Evolutionary conservation across 2,113 vertebrate genomes (phyloP).

Genomic region (Cromileptes altivelis): DNA sequence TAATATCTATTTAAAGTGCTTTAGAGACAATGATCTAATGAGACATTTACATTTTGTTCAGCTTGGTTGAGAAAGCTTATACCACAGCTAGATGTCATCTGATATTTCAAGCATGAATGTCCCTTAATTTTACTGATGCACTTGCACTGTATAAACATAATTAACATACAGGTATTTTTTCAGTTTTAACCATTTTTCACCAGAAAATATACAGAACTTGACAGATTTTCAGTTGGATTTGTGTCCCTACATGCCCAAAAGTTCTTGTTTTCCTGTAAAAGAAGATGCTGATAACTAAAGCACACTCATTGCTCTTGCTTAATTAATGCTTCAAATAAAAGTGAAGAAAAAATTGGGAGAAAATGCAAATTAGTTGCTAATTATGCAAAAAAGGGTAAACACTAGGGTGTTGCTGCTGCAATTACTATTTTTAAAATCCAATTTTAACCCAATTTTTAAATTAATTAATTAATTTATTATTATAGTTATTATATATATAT

Average conservation of each 20-base stretch:
- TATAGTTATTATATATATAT: no score
- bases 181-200: neutral
- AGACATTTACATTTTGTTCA: slow-evolving; percentile 79
- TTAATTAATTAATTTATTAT: neutral
- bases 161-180: neutral
- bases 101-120: slow-evolving; percentile 10
- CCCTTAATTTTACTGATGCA: slow-evolving; percentile 8
- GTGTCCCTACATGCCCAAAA: neutral
- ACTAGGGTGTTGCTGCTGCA: neutral
- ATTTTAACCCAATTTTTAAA: neutral
- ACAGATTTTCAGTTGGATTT: neutral
- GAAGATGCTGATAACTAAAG: neutral
- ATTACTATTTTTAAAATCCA: neutral
- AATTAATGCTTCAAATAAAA: neutral
- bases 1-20: slow-evolving; percentile 83
- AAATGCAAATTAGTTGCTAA: neutral
- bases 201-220: neutral
- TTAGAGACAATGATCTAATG: slow-evolving; percentile 80
- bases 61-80: slow-evolving; percentile 51
- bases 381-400: neutral
- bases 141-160: neutral
- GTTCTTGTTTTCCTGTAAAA: neutral
- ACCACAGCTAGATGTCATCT: slow-evolving; percentile 46
- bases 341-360: neutral
- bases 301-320: neutral